phyloP scores from a whole-genome alignment of 2,888 invertebrate genomes.

The Drosophila bunnanda region DNA sequence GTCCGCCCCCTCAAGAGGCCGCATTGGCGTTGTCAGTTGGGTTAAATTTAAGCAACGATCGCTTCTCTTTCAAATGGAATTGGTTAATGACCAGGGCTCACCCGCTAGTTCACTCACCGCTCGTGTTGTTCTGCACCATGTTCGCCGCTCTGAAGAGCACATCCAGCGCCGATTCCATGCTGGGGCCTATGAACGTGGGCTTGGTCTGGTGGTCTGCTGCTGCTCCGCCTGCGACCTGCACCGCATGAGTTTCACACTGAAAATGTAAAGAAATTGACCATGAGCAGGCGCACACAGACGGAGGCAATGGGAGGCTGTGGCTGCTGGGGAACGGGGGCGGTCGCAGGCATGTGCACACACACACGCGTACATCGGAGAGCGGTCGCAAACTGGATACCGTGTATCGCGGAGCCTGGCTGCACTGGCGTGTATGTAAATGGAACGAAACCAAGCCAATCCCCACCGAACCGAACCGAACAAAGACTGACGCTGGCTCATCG shows the following conservation, averaged over 20 bases:
- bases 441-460: constrained; percentile 57
- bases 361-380: constrained; percentile 20
- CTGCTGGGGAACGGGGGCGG: constrained; percentile 10
- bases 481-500: constrained; percentile 55
- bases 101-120: constrained; percentile 75
- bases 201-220: constrained; percentile 48
- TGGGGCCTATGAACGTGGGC: constrained; percentile 52
- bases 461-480: constrained; percentile 68
- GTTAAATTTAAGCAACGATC: constrained; percentile 43
- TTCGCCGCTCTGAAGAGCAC: constrained; percentile 95
- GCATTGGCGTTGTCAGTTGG: constrained; percentile 17
- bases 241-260: constrained; percentile 75
- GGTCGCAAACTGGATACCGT: constrained; percentile 45
- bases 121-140: constrained; percentile 91
- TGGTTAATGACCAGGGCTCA: constrained; percentile 56
- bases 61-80: constrained; percentile 58
- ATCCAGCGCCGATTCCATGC: constrained; percentile 92
- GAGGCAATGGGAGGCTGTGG: background rate
- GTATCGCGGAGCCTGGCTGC: constrained; percentile 42
- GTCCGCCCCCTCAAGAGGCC: constrained; percentile 23
- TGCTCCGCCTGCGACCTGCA: constrained; percentile 62
- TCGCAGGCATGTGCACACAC: constrained; percentile 6
- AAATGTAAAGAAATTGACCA: constrained; percentile 72
- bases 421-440: constrained; percentile 68
- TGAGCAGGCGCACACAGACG: constrained; percentile 46